Evolutionary conservation across 92 coral and sea anemone genomes (phyloP).

Genomic region (Heteractis magnifica): DNA sequence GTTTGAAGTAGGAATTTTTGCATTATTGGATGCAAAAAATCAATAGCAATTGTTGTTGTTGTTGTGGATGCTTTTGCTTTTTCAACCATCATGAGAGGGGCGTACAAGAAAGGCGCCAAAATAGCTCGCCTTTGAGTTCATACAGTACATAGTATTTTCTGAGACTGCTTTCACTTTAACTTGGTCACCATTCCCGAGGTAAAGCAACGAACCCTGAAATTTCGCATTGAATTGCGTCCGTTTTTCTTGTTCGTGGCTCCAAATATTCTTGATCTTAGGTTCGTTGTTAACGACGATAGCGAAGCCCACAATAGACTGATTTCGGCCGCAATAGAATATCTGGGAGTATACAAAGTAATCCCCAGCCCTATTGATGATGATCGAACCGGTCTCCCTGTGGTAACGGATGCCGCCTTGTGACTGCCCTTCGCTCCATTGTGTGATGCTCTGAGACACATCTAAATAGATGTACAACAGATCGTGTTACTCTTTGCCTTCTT

Average conservation of each 20-base stretch:
- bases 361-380: constrained; percentile 46
- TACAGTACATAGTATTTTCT: constrained; percentile 27
- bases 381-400: constrained; percentile 45
- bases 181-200: constrained; percentile 46
- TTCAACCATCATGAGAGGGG: constrained; percentile 1
- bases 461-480: neutral
- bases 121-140: constrained; percentile 52
- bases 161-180: constrained; percentile 54
- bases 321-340: constrained; percentile 62
- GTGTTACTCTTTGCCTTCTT: neutral
- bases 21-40: too few species aligned
- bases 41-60: too few species aligned
- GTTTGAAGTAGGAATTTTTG: too few species aligned
- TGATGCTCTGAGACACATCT: constrained; percentile 30
- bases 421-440: constrained; percentile 48
- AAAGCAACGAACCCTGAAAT: constrained; percentile 59
- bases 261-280: constrained; percentile 2
- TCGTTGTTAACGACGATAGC: constrained; percentile 45
- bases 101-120: constrained; percentile 76
- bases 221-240: constrained; percentile 42
- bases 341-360: constrained; percentile 75
- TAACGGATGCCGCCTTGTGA: constrained; percentile 62
- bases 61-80: neutral
- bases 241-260: constrained; percentile 20
- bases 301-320: constrained; percentile 35